These are phyloP conservation scores for Graptemys geographica DNA, from an alignment of 2,797 vertebrate genomes.

Conservation along the genomic window DNA sequence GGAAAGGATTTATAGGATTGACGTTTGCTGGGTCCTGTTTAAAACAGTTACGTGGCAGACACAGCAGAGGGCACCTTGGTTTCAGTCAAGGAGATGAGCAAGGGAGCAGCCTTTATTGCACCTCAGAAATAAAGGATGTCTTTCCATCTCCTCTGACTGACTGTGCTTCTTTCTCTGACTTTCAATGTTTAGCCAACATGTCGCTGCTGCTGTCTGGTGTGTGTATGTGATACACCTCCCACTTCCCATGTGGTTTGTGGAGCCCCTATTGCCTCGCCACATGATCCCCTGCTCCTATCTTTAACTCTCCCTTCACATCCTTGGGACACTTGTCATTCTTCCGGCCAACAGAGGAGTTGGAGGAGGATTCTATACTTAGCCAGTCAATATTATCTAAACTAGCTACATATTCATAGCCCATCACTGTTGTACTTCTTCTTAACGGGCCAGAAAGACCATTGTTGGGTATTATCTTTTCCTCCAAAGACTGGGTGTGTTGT, in stretches of 20 bases:
- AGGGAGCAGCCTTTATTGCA: fast-evolving
- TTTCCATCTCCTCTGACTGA: neutral
- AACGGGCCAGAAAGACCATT: neutral
- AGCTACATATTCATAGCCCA: neutral
- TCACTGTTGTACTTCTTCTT: neutral
- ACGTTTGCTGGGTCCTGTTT: fast-evolving
- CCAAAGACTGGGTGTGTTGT: fast-evolving
- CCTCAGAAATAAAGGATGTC: neutral
- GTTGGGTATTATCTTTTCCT: neutral
- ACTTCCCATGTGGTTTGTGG: fast-evolving
- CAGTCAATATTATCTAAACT: neutral
- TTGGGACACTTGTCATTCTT: neutral
- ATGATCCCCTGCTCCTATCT: neutral
- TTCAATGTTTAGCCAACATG: neutral
- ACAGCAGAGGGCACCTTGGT: conserved; percentile 59
- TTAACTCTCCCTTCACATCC: neutral
- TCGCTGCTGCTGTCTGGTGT: fast-evolving
- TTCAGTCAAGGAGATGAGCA: neutral
- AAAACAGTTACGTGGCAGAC: neutral
- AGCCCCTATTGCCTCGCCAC: neutral
- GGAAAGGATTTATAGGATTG: neutral
- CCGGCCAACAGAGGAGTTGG: neutral
- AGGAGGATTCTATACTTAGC: fast-evolving
- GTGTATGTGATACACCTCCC: fast-evolving
- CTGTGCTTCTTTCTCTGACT: neutral